Percentiles rank a stretch among this genome's conserved stretches.
phyloP scores from a whole-genome alignment of 2,888 invertebrate genomes.

The Drosophila robusta region DNA sequence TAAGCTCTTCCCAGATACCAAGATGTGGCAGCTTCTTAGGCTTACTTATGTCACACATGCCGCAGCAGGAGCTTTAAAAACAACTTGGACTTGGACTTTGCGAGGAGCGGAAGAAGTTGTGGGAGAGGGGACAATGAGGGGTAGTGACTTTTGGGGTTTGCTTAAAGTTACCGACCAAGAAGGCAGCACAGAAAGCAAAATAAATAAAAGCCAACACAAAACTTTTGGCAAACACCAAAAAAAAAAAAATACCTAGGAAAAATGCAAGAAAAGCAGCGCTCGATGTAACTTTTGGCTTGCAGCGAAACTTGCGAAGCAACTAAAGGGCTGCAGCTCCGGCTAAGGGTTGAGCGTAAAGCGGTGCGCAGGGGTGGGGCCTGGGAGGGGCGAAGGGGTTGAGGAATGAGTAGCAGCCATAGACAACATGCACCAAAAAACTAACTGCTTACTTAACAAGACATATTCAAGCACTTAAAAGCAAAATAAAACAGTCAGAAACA shows the following conservation, averaged over 20 bases:
- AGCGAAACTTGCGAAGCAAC: conserved; percentile 43
- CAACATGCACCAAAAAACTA: conserved; percentile 73
- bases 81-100: conserved; percentile 47
- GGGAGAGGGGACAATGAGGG: background rate
- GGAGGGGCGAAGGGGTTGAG: background rate
- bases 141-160: conserved; percentile 55
- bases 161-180: conserved; percentile 56
- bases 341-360: background rate
- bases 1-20: conserved; percentile 33
- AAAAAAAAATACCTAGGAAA: conserved; percentile 7
- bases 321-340: conserved; percentile 16
- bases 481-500: conserved; percentile 62
- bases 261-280: conserved; percentile 45
- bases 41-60: conserved; percentile 75
- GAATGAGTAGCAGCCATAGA: conserved; percentile 18
- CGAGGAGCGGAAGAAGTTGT: background rate
- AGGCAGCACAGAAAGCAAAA: conserved; percentile 48
- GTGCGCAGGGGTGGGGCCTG: background rate
- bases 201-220: conserved; percentile 68
- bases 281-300: conserved; percentile 68
- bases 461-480: conserved; percentile 81
- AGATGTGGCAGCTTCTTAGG: conserved; percentile 63
- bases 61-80: conserved; percentile 44
- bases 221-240: conserved; percentile 43
- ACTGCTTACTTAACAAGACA: conserved; percentile 79